A percentile compares a stretch with the other conserved stretches of the same genome.
These are phyloP conservation scores for Agonopterix heracliana DNA, from an alignment of 2,888 invertebrate genomes.

Conservation along the genomic window DNA sequence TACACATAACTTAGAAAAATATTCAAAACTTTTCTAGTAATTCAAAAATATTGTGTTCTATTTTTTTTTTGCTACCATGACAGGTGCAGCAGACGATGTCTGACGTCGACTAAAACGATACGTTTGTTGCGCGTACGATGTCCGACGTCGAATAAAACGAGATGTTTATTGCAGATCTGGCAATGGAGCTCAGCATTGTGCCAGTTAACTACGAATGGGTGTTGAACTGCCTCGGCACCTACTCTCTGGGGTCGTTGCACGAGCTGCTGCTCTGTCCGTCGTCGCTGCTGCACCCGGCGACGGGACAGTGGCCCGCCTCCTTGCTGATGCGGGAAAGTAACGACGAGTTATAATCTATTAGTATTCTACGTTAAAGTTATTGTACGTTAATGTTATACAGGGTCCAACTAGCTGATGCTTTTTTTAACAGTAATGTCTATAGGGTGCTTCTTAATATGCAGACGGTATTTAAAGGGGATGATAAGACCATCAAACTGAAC, in stretches of 20 bases:
- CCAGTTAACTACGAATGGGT: slow-evolving; percentile 69
- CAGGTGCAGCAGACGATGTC: too few species aligned
- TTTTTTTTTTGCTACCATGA: too few species aligned
- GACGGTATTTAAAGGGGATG: too few species aligned
- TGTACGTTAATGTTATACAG: not conserved
- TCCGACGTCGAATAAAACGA: too few species aligned
- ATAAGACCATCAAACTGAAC: too few species aligned
- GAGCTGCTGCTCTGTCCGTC: slow-evolving; percentile 54
- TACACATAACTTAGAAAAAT: too few species aligned
- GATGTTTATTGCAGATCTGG: slow-evolving; percentile 44
- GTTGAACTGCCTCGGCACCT: slow-evolving; percentile 61
- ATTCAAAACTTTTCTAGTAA: too few species aligned
- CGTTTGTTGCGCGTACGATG: slow-evolving; percentile 15
- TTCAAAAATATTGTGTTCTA: too few species aligned
- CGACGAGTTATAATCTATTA: not conserved
- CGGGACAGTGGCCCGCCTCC: slow-evolving; percentile 43
- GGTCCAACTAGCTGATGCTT: too few species aligned
- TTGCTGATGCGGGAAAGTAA: slow-evolving; percentile 24
- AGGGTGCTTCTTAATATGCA: too few species aligned
- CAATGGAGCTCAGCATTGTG: slow-evolving; percentile 50
- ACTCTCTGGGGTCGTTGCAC: slow-evolving; percentile 41
- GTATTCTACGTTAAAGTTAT: not conserved
- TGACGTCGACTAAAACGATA: not conserved
- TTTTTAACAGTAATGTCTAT: too few species aligned
- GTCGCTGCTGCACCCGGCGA: slow-evolving; percentile 34